A percentile compares a stretch with the other conserved stretches of the same genome.
These are phyloP conservation scores for Epizoanthus illoricatus DNA, from an alignment of 92 coral and sea anemone genomes.

Conservation along the genomic window DNA sequence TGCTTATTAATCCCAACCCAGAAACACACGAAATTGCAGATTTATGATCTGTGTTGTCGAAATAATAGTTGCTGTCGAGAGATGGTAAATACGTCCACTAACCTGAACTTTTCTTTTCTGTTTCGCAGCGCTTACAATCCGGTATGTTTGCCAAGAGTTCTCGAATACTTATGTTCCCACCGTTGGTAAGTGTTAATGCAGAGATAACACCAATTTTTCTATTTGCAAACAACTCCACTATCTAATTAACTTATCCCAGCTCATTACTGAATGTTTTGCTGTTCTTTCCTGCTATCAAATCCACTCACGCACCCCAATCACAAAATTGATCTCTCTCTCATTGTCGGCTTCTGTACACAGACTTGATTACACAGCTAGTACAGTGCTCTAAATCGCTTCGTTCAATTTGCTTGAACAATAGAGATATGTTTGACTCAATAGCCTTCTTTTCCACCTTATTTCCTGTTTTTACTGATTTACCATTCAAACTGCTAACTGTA, in stretches of 20 bases:
- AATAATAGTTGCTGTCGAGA: not conserved
- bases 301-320: conserved; percentile 12
- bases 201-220: conserved; percentile 3
- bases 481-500: conserved; percentile 34
- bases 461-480: conserved; percentile 37
- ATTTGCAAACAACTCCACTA: conserved; percentile 29
- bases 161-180: conserved; percentile 68
- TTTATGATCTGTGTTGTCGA: not conserved
- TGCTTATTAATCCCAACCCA: not conserved
- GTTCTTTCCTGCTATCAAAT: conserved; percentile 15
- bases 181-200: conserved; percentile 61
- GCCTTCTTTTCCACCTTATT: not conserved
- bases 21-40: not conserved
- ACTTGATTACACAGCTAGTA: conserved; percentile 24
- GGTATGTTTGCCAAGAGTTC: conserved; percentile 65
- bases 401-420: conserved; percentile 33
- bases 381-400: not conserved
- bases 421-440: conserved; percentile 21
- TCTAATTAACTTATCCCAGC: conserved; percentile 34
- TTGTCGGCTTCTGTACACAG: not conserved
- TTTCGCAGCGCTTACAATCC: conserved; percentile 69
- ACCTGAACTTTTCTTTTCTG: conserved; percentile 1
- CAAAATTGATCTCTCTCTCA: not conserved
- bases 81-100: not conserved
- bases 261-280: conserved; percentile 33